These are phyloP conservation scores for Argynnis bischoffii DNA, from an alignment of 2,888 invertebrate species.

Conservation along the genomic window DNA sequence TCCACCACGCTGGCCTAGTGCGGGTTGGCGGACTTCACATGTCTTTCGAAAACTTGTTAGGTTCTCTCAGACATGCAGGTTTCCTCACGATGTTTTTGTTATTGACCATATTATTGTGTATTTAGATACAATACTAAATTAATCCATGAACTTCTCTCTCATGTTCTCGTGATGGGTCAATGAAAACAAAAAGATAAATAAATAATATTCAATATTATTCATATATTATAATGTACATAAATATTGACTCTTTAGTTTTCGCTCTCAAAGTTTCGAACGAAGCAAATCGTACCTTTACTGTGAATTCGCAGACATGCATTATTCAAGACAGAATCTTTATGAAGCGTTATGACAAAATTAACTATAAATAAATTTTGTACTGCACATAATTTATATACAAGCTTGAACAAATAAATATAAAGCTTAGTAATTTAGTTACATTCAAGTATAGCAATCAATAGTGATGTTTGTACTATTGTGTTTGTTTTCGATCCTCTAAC, in stretches of 20 bases:
- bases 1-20: too few species aligned
- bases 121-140: too few species aligned
- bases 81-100: too few species aligned
- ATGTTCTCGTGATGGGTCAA: neutral
- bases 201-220: constrained; percentile 1
- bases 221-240: constrained; percentile 6
- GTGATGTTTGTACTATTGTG: too few species aligned
- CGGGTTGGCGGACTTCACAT: too few species aligned
- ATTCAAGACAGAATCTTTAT: constrained; percentile 24
- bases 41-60: too few species aligned
- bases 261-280: constrained; percentile 6
- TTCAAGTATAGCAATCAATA: neutral
- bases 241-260: constrained; percentile 11
- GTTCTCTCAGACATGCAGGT: too few species aligned
- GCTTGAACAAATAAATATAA: neutral
- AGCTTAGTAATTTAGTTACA: neutral
- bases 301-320: constrained; percentile 18
- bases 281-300: constrained; percentile 5
- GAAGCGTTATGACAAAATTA: constrained; percentile 4
- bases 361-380: neutral
- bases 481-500: neutral
- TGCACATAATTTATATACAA: neutral
- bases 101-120: too few species aligned
- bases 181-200: neutral
- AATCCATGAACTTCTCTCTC: too few species aligned